phyloP scores from a whole-genome alignment of 2,797 vertebrate species.

The Tragopan temminckii region DNA sequence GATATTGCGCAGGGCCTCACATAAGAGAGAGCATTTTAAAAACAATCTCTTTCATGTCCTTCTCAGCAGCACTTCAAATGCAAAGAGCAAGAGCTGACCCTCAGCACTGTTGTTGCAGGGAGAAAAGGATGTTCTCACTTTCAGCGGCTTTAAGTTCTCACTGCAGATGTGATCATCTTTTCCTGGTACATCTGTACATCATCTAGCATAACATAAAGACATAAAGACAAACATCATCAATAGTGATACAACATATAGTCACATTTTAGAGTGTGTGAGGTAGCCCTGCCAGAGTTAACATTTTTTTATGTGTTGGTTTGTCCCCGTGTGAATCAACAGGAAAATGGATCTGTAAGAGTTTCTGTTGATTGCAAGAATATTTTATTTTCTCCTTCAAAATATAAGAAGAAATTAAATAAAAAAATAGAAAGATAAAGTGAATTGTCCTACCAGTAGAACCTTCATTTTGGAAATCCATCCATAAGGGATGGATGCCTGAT shows the following conservation, averaged over 20 bases:
- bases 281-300: not conserved
- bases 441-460: not conserved
- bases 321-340: not conserved
- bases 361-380: not conserved
- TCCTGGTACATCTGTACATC: not conserved
- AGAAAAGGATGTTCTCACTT: not conserved
- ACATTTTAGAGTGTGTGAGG: not conserved
- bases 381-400: not conserved
- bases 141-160: not conserved
- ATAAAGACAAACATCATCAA: not conserved
- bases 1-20: not conserved
- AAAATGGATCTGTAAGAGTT: not conserved
- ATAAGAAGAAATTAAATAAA: not conserved
- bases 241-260: not conserved
- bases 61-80: not conserved
- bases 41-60: not conserved
- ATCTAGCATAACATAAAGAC: not conserved
- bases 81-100: not conserved
- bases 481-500: not conserved
- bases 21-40: not conserved
- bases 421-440: not conserved
- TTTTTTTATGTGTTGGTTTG: not conserved
- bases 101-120: not conserved
- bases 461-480: not conserved
- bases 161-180: not conserved